phyloP scores from a whole-genome alignment of 35 echinoderm and acorn worm species.

The Heliocidaris erythrogramma region DNA sequence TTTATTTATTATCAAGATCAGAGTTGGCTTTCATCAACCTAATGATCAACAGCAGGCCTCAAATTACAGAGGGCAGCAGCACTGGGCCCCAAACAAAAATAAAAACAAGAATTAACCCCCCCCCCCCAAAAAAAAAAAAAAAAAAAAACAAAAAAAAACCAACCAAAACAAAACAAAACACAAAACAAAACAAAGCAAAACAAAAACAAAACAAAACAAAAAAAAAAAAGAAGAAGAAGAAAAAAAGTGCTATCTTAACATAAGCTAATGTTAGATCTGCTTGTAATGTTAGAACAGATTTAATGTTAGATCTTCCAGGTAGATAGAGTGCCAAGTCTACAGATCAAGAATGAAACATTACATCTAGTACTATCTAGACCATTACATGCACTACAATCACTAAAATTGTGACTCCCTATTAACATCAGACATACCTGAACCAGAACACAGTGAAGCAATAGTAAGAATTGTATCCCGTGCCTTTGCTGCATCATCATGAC shows the following conservation, averaged over 20 bases:
- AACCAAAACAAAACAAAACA: too few species aligned
- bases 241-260: not conserved
- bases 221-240: not conserved
- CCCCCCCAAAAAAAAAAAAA: not conserved
- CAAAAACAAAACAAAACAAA: too few species aligned
- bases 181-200: too few species aligned
- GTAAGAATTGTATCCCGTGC: slow-evolving; percentile 64
- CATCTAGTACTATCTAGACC: not conserved
- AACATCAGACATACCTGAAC: slow-evolving; percentile 35
- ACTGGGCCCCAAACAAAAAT: not conserved
- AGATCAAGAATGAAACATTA: not conserved
- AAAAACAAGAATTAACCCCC: not conserved
- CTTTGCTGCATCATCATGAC: slow-evolving; percentile 26
- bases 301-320: not conserved
- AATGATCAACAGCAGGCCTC: not conserved
- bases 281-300: too few species aligned
- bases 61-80: not conserved
- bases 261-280: too few species aligned
- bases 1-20: too few species aligned
- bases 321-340: not conserved
- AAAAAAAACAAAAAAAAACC: not conserved
- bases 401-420: not conserved
- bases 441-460: slow-evolving; percentile 66
- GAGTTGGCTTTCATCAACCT: not conserved
- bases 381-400: too few species aligned